Evolutionary conservation across 1,140 invertebrate species (phyloP).

Genomic region (Ceratina australensis): DNA sequence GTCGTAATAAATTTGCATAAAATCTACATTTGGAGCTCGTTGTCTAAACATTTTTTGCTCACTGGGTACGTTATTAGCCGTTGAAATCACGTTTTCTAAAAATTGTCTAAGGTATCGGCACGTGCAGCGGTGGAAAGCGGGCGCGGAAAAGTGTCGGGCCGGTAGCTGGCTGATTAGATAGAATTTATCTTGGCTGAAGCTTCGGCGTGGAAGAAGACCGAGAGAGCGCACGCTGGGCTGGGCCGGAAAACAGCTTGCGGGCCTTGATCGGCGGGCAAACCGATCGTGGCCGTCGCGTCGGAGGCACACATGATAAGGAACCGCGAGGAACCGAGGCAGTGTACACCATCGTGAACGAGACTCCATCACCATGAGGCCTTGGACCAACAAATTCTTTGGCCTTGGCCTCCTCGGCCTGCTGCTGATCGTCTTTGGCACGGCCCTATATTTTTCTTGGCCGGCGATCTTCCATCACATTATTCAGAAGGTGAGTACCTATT

Average conservation of each 20-base stretch:
- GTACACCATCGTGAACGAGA: slow-evolving; percentile 24
- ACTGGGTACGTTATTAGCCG: too few relatives aligned
- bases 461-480: slow-evolving; percentile 67
- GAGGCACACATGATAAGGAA: slow-evolving; percentile 62
- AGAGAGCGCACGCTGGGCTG: not conserved
- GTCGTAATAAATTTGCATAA: too few relatives aligned
- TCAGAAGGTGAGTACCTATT: slow-evolving; percentile 57
- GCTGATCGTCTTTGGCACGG: slow-evolving; percentile 73
- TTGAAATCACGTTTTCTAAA: too few relatives aligned
- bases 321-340: not conserved
- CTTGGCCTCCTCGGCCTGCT: slow-evolving; percentile 69
- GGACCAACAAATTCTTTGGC: slow-evolving; percentile 69
- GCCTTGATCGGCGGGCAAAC: slow-evolving; percentile 35
- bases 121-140: not conserved
- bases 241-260: slow-evolving; percentile 4
- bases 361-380: slow-evolving; percentile 71
- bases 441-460: slow-evolving; percentile 63
- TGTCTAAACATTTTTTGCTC: too few relatives aligned
- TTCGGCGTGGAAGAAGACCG: not conserved
- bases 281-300: slow-evolving; percentile 22
- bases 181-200: slow-evolving; percentile 60
- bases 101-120: too few relatives aligned
- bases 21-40: too few relatives aligned
- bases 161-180: slow-evolving; percentile 59
- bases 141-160: not conserved